A percentile compares a stretch with the other conserved stretches of the same genome.
Evolutionary conservation across 2,113 vertebrate species (phyloP).

Genomic region (Glareola pratincola): DNA sequence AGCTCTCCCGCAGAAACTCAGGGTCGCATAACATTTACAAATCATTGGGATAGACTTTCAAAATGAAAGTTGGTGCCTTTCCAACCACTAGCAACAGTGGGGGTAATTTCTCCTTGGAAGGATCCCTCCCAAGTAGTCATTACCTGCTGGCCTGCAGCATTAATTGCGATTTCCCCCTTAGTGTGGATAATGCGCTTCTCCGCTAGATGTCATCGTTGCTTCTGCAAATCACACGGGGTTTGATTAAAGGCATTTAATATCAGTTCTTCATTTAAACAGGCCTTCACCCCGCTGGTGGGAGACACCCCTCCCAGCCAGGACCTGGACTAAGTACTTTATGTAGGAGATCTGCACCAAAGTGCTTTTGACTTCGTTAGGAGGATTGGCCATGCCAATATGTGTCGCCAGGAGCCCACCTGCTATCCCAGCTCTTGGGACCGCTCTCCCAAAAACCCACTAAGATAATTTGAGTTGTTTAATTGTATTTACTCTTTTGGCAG

Average conservation of each 20-base stretch:
- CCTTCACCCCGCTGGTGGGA: fast-evolving
- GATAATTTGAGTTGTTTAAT: background rate
- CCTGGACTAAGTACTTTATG: fast-evolving
- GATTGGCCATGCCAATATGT: fast-evolving
- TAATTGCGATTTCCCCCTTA: fast-evolving
- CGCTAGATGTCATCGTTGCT: slow-evolving; percentile 55
- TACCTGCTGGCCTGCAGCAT: background rate
- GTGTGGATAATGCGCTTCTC: background rate
- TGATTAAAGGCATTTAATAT: background rate
- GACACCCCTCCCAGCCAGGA: background rate
- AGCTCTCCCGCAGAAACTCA: background rate
- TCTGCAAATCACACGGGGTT: background rate
- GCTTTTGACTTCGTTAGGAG: background rate
- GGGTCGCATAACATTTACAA: background rate
- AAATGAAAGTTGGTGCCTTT: background rate
- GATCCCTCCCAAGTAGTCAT: fast-evolving
- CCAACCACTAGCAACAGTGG: fast-evolving
- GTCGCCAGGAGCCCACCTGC: background rate
- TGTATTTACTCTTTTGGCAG: background rate
- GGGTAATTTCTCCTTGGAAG: background rate
- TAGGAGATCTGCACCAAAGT: background rate
- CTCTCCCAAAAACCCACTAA: fast-evolving
- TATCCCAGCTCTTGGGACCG: background rate
- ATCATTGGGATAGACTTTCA: fast-evolving
- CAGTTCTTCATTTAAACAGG: background rate